Evolutionary conservation across 2,888 invertebrate genomes (phyloP).

Genomic region (Lepeophtheirus nordmannii): DNA sequence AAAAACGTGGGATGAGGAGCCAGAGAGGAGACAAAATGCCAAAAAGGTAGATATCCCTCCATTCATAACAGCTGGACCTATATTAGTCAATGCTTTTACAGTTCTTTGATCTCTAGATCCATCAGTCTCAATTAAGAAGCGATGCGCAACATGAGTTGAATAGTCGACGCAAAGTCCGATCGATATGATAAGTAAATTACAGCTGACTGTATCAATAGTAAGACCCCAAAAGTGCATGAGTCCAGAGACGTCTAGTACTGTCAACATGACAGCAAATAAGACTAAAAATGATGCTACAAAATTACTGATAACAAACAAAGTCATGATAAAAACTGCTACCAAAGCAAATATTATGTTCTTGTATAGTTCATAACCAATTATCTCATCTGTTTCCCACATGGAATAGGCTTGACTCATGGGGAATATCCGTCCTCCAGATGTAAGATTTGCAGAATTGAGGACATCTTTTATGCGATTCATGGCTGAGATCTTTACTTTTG

Average conservation of each 20-base stretch:
- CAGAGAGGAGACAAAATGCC: slow-evolving; percentile 51
- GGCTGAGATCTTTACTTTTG: slow-evolving; percentile 52
- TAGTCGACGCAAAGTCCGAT: slow-evolving; percentile 41
- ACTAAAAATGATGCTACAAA: slow-evolving; percentile 61
- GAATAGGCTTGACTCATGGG: slow-evolving; percentile 28
- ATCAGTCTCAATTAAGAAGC: slow-evolving; percentile 32
- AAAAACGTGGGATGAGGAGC: slow-evolving; percentile 59
- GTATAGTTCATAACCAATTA: slow-evolving; percentile 55
- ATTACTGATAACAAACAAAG: slow-evolving; percentile 56
- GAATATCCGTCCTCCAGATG: slow-evolving; percentile 28
- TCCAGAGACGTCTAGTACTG: slow-evolving; percentile 44
- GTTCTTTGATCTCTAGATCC: slow-evolving; percentile 31
- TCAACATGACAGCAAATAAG: slow-evolving; percentile 44
- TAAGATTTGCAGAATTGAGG: slow-evolving; percentile 43
- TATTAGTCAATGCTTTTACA: slow-evolving; percentile 38
- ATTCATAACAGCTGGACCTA: slow-evolving; percentile 58
- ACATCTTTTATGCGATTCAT: slow-evolving; percentile 49
- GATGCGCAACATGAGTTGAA: slow-evolving; percentile 40
- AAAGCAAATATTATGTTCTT: slow-evolving; percentile 58
- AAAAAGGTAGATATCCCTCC: slow-evolving; percentile 62
- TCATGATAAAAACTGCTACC: slow-evolving; percentile 61
- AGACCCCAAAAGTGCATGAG: slow-evolving; percentile 39
- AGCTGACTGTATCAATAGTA: slow-evolving; percentile 40
- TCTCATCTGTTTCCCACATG: slow-evolving; percentile 33
- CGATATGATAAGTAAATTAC: slow-evolving; percentile 38